Base-by-base conservation (phyloP, 2,888 invertebrate species). In the Acronicta aceris region DNA sequence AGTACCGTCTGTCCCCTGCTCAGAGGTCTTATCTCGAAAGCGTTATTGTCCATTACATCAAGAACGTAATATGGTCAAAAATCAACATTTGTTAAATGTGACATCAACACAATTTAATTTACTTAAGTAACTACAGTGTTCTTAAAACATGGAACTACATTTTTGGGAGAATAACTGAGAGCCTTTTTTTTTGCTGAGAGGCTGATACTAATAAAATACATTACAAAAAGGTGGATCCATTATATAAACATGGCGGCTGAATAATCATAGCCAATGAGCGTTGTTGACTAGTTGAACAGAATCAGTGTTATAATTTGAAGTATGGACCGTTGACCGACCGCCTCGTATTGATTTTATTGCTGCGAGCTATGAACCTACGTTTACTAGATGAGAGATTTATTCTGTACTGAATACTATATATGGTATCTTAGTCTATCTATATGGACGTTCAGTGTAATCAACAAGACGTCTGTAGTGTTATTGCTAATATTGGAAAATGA, bases 221-320 rank as follows among this genome's bases (percentile, higher is more conserved):
- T 13, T 21, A 7, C 25, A 13, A 17, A 43, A 17, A 17, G 12
- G 21, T 25, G n/a, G n/a, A 13, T 2, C 17, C 36, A 12, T 5
- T 40, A 48, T 48, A 57, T 9, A 40, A 70, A 52, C 13, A 70
- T 59, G 67, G 70, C 48, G 58, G n/a, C 58, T 25, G 2, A n/a
- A 15, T 40, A 27, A 58, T 47, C 33, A 43, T 36, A 70, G 50
- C 65, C 65, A 68, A 68, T 70, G 6, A 49, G 49, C 64, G 41
- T 41, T 21, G 15, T 40, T 9, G 42, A 51, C 59, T 64, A 70
- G 59, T 68, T 65, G 54, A 57, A 25, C 41, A 41, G 25, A 64
- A 64, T 68, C 49, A 54, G 17, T 58, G 52, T 52, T 68, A 52
- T 57, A 63, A 67, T 63, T 68, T 54, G 65, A 68, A 45, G 16